These are phyloP conservation scores for Aphaenogaster rudis DNA, from an alignment of 1,140 invertebrate species.

Conservation along the genomic window DNA sequence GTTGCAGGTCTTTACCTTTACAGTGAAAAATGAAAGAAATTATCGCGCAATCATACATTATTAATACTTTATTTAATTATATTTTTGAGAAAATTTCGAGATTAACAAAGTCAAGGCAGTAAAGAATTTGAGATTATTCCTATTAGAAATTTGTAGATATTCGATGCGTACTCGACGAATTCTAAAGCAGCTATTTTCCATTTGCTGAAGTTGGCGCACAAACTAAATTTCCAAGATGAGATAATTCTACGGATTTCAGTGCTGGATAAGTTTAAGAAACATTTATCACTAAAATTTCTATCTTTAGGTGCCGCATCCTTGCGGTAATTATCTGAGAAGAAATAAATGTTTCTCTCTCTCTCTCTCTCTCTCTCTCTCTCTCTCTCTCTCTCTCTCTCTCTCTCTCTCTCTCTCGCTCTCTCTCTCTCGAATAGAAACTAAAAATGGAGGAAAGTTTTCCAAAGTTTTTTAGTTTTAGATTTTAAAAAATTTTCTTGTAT, in stretches of 20 bases:
- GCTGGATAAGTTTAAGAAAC: conserved; percentile 34
- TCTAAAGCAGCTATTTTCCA: background rate
- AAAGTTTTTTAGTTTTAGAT: background rate
- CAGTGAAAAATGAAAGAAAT: background rate
- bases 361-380: no score
- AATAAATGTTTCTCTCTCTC: background rate
- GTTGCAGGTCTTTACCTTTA: background rate
- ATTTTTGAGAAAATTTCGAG: background rate
- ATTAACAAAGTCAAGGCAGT: background rate
- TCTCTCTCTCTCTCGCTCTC: background rate
- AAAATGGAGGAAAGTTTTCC: background rate
- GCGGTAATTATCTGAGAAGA: background rate
- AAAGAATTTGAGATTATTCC: background rate
- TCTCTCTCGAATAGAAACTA: background rate
- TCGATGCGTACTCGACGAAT: background rate
- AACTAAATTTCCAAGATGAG: conserved; percentile 37
- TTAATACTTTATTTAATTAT: background rate
- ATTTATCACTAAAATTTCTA: conserved; percentile 47
- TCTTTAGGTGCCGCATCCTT: conserved; percentile 9
- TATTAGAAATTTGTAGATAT: conserved; percentile 16
- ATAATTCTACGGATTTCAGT: conserved; percentile 28
- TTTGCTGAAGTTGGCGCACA: conserved; percentile 21
- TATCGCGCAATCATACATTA: background rate
- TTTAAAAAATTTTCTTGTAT: background rate
- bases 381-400: no score